Evolutionary conservation across 2,888 invertebrate species (phyloP), one percentile per base, ranked within the genome.

Genomic region (Pandemis heparana): DNA sequence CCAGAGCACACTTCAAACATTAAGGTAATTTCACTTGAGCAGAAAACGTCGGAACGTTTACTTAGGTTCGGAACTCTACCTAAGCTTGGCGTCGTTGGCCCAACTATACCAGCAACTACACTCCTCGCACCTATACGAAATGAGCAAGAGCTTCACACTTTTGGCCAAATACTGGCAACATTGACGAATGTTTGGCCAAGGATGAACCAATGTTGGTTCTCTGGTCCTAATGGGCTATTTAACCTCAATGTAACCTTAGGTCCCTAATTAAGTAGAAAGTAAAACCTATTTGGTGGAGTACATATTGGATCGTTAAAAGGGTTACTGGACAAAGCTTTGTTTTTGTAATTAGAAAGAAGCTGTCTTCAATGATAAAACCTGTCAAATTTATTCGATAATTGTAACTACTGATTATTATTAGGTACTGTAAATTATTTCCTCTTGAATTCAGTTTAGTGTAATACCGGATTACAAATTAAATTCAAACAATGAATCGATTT

Each of bases 11-110:
- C 60, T 71, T 61, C 43, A 67, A 67, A 61, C 66, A 38, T 67
- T 53, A 61, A 62, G 61, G 61, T 71, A 71, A 71, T 71, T 62
- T 62, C 18, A 14, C 53, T 43, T 9, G 66, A 41, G 59, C 39
- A 38, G 39, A 64, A 60, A 66, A 61, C 38, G 53, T 7, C n/a
- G 10, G 51, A 10, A 39, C 48, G 66, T 67, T 71, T 71, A 41
- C 65, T 71, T 71, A 71, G 71, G 71, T 12, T 59, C 51, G 38
- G 51, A 10, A 32, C 38, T 23, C n/a, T 7, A 23, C 32, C 60
- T 23, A 66, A 60, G 16, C 23, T 61, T 66, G 51, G 66, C 53
- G 10, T 6, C 14, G 53, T 71, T 51, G 71, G 4, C 39, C 66
- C 23, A 71, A 23, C 16, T 4, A 46, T 10, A 23, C 43, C 59